These are phyloP conservation scores for Hippasteria phrygiana DNA, from an alignment of 53 echinoderm and acorn worm genomes.

Conservation along the genomic window DNA sequence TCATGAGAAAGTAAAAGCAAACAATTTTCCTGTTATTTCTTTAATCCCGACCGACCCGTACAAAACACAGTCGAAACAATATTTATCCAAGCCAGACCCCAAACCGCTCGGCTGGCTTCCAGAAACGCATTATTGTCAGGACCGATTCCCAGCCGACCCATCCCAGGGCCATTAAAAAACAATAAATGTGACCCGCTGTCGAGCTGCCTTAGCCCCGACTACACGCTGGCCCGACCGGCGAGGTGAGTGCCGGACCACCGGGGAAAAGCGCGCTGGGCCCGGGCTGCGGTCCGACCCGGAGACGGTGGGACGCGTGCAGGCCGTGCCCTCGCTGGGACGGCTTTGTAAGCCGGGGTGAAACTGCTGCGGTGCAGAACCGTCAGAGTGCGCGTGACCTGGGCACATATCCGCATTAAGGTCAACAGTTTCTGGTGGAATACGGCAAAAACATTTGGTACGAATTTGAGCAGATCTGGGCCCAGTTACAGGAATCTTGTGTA, in stretches of 20 bases:
- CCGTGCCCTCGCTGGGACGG: neutral
- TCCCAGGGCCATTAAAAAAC: constrained; percentile 49
- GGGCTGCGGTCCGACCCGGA: constrained; percentile 26
- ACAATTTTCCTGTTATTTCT: too few relatives aligned
- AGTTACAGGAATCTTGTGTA: constrained; percentile 9
- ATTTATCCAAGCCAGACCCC: constrained; percentile 52
- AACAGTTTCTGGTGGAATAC: neutral
- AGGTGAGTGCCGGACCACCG: constrained; percentile 26
- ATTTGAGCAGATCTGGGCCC: constrained; percentile 13
- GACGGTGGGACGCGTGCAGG: constrained; percentile 32
- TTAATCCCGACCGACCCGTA: too few relatives aligned
- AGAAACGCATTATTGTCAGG: constrained; percentile 54
- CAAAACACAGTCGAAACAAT: neutral
- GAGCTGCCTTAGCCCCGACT: neutral
- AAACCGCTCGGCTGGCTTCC: constrained; percentile 39
- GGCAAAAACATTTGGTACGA: constrained; percentile 31
- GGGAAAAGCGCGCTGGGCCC: constrained; percentile 4
- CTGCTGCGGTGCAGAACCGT: too few relatives aligned
- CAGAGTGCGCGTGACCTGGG: constrained; percentile 39
- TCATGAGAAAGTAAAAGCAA: too few relatives aligned
- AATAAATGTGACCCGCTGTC: constrained; percentile 41
- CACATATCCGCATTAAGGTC: constrained; percentile 4
- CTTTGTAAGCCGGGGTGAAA: neutral
- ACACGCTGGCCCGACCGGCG: constrained; percentile 16
- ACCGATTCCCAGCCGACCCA: constrained; percentile 12